Evolutionary conservation across 2,797 vertebrate genomes (phyloP).

Genomic region (Artibeus jamaicensis): DNA sequence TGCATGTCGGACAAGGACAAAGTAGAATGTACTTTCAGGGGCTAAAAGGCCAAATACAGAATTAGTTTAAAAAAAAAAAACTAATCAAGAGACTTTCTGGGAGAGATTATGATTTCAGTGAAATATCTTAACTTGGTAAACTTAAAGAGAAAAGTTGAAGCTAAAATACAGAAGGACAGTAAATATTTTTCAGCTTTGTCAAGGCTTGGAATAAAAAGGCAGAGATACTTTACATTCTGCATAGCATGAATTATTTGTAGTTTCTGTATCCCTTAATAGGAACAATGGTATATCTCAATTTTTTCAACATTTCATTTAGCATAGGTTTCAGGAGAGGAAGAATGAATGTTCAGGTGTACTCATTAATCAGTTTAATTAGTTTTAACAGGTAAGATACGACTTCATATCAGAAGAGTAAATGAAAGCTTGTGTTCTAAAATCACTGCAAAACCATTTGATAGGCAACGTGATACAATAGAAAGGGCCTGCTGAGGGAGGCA

Average conservation of each 20-base stretch:
- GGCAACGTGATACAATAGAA: neutral
- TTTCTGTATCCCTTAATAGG: neutral
- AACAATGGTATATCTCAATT: neutral
- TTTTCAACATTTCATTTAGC: neutral
- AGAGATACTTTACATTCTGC: neutral
- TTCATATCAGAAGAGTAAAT: neutral
- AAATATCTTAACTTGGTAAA: neutral
- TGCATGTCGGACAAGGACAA: neutral
- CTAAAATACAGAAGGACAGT: neutral
- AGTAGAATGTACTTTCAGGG: neutral
- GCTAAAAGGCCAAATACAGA: neutral
- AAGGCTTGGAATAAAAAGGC: conserved; percentile 23
- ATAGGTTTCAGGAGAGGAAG: neutral
- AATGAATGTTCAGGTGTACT: neutral
- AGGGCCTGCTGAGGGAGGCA: neutral
- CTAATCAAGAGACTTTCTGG: neutral
- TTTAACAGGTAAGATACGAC: neutral
- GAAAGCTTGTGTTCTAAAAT: neutral
- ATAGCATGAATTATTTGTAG: neutral
- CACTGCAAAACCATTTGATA: neutral
- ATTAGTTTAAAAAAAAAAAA: neutral
- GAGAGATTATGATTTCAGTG: conserved; percentile 19
- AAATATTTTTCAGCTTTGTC: conserved; percentile 15
- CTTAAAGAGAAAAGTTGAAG: neutral
- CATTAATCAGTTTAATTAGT: neutral